These are phyloP conservation scores for Arenaria interpres DNA, from an alignment of 2,113 vertebrate genomes.

Conservation along the genomic window DNA sequence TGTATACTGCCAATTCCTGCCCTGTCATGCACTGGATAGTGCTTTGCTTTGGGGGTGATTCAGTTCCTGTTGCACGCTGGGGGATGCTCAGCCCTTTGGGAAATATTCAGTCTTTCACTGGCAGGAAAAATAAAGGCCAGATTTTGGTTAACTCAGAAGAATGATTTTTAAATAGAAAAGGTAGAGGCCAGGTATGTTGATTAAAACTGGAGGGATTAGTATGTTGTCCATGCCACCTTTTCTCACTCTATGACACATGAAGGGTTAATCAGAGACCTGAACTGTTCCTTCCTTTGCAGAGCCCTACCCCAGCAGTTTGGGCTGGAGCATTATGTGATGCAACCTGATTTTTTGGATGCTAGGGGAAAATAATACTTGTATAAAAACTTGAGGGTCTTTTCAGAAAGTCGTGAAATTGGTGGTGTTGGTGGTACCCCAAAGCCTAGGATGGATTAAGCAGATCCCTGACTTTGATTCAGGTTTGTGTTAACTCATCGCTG, in stretches of 20 bases:
- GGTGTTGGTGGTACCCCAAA: neutral
- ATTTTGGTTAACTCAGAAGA: neutral
- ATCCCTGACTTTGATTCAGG: neutral
- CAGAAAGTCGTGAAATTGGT: neutral
- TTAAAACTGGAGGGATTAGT: neutral
- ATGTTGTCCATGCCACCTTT: neutral
- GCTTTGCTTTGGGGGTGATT: neutral
- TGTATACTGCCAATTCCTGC: neutral
- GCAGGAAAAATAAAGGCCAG: neutral
- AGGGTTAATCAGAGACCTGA: neutral
- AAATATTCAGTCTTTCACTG: neutral
- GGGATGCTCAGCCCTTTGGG: neutral
- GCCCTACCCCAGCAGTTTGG: neutral
- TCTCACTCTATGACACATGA: neutral
- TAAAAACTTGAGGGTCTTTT: neutral
- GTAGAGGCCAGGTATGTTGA: neutral
- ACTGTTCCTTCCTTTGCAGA: neutral
- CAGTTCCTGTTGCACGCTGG: neutral
- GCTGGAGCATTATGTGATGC: neutral
- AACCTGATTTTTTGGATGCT: neutral
- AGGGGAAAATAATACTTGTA: neutral
- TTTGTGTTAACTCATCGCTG: neutral
- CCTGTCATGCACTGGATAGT: neutral
- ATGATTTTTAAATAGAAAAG: neutral
- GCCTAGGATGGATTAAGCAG: neutral